These are phyloP conservation scores for Fukomys damarensis DNA, from an alignment of 2,113 vertebrate genomes.

Conservation along the genomic window DNA sequence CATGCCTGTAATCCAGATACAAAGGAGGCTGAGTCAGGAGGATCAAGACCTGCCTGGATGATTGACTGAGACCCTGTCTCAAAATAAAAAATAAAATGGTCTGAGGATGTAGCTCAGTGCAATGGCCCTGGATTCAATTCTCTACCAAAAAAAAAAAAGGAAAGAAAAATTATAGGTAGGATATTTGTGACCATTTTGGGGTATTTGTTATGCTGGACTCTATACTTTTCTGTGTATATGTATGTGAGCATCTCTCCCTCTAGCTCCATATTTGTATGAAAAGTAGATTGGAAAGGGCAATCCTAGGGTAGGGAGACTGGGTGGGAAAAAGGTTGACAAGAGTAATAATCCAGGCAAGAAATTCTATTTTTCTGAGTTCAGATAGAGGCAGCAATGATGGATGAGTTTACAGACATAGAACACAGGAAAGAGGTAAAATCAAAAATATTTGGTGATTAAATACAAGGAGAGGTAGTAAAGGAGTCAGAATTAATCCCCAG, in stretches of 20 bases:
- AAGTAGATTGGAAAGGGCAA: neutral
- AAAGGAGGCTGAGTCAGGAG: neutral
- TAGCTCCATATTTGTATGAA: neutral
- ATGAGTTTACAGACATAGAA: neutral
- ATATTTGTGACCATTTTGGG: neutral
- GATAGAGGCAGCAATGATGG: neutral
- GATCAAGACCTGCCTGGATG: neutral
- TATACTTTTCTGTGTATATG: neutral
- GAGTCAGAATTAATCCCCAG: slow-evolving; percentile 1
- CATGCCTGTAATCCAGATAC: neutral
- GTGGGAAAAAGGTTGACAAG: neutral
- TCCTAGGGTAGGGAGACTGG: neutral
- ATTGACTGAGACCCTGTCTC: neutral
- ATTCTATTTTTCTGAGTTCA: neutral
- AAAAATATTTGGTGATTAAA: neutral
- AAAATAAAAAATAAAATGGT: neutral
- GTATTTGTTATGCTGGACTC: neutral
- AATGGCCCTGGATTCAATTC: neutral
- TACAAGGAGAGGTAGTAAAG: neutral
- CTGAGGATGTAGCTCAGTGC: neutral
- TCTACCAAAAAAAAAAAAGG: neutral
- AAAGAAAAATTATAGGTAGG: neutral
- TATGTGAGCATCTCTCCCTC: neutral
- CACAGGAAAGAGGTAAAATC: neutral
- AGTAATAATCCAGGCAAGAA: neutral